Evolutionary conservation across 2,888 invertebrate species (phyloP), one percentile per base, ranked within the genome.

Genomic region (Sepioteuthis lessoniana): DNA sequence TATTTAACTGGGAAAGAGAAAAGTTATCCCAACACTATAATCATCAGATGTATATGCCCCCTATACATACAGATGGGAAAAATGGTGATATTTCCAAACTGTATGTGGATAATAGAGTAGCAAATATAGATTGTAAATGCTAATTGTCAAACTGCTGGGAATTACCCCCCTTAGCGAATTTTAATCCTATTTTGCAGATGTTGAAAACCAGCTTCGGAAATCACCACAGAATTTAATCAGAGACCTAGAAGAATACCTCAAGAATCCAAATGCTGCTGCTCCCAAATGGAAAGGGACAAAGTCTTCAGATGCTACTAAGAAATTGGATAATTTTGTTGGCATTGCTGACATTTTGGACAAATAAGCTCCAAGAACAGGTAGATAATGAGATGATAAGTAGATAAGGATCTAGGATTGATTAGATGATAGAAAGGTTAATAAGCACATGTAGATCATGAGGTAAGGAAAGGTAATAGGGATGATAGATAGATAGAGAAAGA

Each of bases 151-250:
- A 55, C 7, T 55, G 21, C 21, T 31, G 25, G 25, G n/a, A 42
- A 28, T 42, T 5, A 31, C 90, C 50, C 42, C 46, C 60, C 38
- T 94, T n/a, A 38, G 13, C 28, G 19, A 31, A 55, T 21, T 93
- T n/a, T 42, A 28, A 35, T 94, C 94, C 37, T 94, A 42, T 91
- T 91, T 96, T 95, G 10, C 95, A 97, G 97, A 97, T 95, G 96
- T 97, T 90, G 97, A 97, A 94, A 95, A 91, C 94, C 96, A 94
- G 95, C 97, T 96, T 76, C 97, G 96, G 94, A 96, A 95, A 94
- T 95, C 95, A 91, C 95, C 96, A 5, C 95, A 95, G 47, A 94
- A 94, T 47, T 94, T 96, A 50, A 94, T 97, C 31, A 95, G 94
- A 76, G 95, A 95, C 46, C 94, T 96, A 76, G 96, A 96, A 46